Base-by-base conservation (phyloP, 2,888 invertebrate species). In the Hesperia comma region DNA sequence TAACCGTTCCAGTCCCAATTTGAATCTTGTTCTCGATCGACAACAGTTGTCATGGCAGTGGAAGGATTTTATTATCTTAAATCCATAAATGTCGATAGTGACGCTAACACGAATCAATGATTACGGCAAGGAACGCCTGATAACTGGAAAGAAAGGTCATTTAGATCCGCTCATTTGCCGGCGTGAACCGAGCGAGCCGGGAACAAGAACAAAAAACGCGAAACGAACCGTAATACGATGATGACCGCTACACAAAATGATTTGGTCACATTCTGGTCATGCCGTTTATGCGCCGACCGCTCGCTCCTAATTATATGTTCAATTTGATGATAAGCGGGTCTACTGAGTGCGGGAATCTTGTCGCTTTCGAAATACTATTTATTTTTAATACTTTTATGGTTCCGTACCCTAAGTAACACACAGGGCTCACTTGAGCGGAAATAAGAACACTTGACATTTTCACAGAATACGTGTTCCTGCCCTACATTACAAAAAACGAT, bases 251-350 rank as follows among this genome's bases (percentile, higher is more conserved):
- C 83, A 83, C 83, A 85, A 88, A 88, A 86, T 85, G 84, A 84
- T 88, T 90, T 83, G 85, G 89, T 88, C 88, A 88, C 86, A 87
- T 79, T 84, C 81, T 84, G 85, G 86, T 87, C 81, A 82, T 80
- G 84, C 80, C 87, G 87, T 85, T 87, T 86, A 87, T 74, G 77
- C 62, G 66, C 73, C 78, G 76, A 73, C 78, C 79, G 77, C 75
- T 78, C 77, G 82, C 70, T 79, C 83, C 82, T 87, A 87, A 88
- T 88, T 84, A 86, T 83, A 69, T 69, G 71, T 70, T 69, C 61
- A 67, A 63, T 70, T 69, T 71, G 60, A 70, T 70, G 74, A 74
- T 57, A 40, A 71, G 68, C 70, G 72, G 64, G 68, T 41, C 63
- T 54, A 68, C 46, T 69, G 60, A 67, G 41, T 57, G 68, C 8